phyloP scores from a whole-genome alignment of 2,797 vertebrate species.

The Onychomys torridus region DNA sequence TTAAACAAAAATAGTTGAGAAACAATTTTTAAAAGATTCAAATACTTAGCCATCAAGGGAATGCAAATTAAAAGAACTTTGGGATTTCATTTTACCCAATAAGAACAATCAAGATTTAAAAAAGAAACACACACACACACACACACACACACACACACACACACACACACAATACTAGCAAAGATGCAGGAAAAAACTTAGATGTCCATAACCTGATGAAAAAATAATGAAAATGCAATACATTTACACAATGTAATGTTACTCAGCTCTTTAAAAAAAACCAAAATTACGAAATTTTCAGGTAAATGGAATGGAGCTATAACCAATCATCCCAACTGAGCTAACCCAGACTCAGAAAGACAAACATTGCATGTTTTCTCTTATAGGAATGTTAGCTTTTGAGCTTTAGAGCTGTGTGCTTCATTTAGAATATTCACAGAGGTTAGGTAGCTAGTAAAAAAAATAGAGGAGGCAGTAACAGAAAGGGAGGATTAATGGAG shows the following conservation, averaged over 20 bases:
- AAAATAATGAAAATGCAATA: background rate
- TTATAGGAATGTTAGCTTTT: no score
- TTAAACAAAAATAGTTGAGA: background rate
- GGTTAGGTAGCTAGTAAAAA: background rate
- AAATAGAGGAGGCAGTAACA: background rate
- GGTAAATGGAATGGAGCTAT: background rate
- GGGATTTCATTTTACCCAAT: background rate
- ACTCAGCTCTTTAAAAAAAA: background rate
- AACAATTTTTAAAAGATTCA: background rate
- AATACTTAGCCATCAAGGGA: background rate
- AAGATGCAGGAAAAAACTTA: background rate
- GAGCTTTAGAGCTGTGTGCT: background rate
- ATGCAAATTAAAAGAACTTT: background rate
- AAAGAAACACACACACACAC: no score
- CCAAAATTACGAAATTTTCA: background rate
- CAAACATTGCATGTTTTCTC: no score
- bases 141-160: no score
- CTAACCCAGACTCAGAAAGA: background rate
- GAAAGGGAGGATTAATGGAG: background rate
- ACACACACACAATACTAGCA: no score
- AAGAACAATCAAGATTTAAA: background rate
- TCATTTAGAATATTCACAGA: background rate
- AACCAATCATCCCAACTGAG: background rate
- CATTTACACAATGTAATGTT: background rate
- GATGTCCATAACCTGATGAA: background rate